Evolutionary conservation across 2,888 invertebrate species (phyloP).

Genomic region (Synergus japonicus): DNA sequence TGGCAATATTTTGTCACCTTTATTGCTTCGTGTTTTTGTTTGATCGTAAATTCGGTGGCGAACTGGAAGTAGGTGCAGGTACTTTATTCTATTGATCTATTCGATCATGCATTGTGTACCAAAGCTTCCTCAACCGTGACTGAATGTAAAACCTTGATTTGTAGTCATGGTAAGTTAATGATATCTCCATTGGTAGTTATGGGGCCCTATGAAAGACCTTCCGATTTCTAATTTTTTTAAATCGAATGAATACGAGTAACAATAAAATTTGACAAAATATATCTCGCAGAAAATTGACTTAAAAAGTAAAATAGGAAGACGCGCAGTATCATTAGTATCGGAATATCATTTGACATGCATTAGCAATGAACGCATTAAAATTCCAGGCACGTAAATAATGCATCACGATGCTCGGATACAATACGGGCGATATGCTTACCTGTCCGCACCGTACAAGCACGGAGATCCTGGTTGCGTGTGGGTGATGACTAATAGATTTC

Average conservation of each 20-base stretch:
- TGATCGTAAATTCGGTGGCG: conserved; percentile 74
- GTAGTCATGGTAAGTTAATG: conserved; percentile 35
- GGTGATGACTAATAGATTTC: conserved; percentile 76
- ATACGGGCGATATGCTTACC: conserved; percentile 56
- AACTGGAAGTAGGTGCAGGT: conserved; percentile 44
- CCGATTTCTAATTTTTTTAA: background rate
- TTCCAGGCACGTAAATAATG: conserved; percentile 55
- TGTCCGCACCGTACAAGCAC: conserved; percentile 53
- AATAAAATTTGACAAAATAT: background rate
- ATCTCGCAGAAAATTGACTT: background rate
- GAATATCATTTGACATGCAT: conserved; percentile 56
- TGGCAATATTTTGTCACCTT: conserved; percentile 76
- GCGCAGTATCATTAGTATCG: conserved; percentile 30
- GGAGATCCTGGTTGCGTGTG: conserved; percentile 61
- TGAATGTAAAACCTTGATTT: conserved; percentile 33
- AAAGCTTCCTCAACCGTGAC: conserved; percentile 15
- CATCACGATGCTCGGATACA: conserved; percentile 54
- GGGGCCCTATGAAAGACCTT: background rate
- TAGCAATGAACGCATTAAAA: conserved; percentile 56
- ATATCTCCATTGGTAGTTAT: conserved; percentile 30
- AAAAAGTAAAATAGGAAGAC: conserved; percentile 10
- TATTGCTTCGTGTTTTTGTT: conserved; percentile 70
- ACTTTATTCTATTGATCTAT: conserved; percentile 33
- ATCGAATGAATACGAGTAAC: background rate
- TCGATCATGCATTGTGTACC: conserved; percentile 20